Conservation (phyloP, 2,113 vertebrate genomes). For the Dromiciops gliroides region DNA sequence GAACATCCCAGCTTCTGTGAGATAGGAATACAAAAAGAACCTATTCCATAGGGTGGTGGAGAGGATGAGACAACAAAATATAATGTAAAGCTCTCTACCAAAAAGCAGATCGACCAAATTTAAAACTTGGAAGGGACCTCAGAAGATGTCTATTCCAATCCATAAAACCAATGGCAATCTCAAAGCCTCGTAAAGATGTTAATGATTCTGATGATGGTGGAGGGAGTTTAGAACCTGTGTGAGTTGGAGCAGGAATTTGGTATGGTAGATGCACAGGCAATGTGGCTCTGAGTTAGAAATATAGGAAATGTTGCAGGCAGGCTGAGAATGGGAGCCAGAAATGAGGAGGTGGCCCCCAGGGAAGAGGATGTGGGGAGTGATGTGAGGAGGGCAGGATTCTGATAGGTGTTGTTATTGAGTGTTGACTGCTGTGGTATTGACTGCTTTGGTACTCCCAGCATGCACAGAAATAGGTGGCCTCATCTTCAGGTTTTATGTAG, state of each 20-base stretch:
- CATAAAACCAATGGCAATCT: neutral
- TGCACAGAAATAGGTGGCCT: constrained; percentile 74
- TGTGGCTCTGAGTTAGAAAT: neutral
- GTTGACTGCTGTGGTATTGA: constrained; percentile 17
- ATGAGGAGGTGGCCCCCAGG: neutral
- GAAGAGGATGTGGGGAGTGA: neutral
- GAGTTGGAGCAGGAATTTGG: neutral
- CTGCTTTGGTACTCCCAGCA: too few species aligned
- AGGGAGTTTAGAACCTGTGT: too few species aligned
- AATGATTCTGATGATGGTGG: neutral
- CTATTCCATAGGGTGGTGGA: too few species aligned
- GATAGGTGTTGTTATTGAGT: constrained; percentile 3
- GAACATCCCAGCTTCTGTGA: too few species aligned
- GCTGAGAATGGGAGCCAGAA: rapidly evolving
- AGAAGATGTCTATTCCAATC: neutral
- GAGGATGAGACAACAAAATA: neutral
- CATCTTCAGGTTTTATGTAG: neutral
- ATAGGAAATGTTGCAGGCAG: too few species aligned
- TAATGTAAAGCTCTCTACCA: neutral
- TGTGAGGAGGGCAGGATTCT: constrained; percentile 37
- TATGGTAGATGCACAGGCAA: neutral
- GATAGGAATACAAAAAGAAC: neutral
- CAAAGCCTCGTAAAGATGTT: neutral
- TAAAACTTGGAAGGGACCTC: too few species aligned
- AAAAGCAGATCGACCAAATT: neutral